Base-by-base conservation (phyloP, 1,140 invertebrate species). In the Rhopalosiphum padi region DNA sequence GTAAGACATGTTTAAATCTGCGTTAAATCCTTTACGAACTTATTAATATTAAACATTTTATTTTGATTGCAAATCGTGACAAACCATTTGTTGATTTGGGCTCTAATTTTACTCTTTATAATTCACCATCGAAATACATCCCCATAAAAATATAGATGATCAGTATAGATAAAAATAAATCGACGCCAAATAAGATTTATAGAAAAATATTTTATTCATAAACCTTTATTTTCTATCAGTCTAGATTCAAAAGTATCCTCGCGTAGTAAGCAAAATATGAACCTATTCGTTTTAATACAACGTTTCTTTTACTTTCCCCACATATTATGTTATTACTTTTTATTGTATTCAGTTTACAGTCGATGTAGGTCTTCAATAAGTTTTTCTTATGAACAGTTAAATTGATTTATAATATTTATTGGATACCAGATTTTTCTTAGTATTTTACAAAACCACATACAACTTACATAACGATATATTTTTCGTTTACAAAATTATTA, bases 281-380 rank as follows among this genome's bases (percentile, higher is more conserved):
- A 77, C 11, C 5, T 77, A n/a, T 77, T 77, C 60, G n/a, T 77
- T 77, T 77, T 77, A n/a, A 0, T 77, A n/a, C 55, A 60, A 30
- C 60, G 11, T 77, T 77, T 77, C 30, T 21, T 77, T n/a, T n/a
- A 77, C 30, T n/a, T 77, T n/a, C 60, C 30, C 4, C n/a, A n/a
- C 60, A 77, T 77, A n/a, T 77, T 77, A n/a, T 77, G 60, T 77
- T 77, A 77, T 77, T 77, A 77, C 15, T 77, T 77, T 77, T n/a
- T 77, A 77, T 77, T 77, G 30, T 77, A 18, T 77, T n/a, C 30
- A n/a, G 60, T 77, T 77, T 18, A 77, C 15, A 30, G 60, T 68
- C 11, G 60, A n/a, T 68, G 11, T n/a, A 68, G 9, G 30, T 68
- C 60, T n/a, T 15, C n/a, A 77, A n/a, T 77, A 77, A 18, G n/a